Conservation (phyloP, 2,797 vertebrate genomes). For the Poeciliopsis gracilis region DNA sequence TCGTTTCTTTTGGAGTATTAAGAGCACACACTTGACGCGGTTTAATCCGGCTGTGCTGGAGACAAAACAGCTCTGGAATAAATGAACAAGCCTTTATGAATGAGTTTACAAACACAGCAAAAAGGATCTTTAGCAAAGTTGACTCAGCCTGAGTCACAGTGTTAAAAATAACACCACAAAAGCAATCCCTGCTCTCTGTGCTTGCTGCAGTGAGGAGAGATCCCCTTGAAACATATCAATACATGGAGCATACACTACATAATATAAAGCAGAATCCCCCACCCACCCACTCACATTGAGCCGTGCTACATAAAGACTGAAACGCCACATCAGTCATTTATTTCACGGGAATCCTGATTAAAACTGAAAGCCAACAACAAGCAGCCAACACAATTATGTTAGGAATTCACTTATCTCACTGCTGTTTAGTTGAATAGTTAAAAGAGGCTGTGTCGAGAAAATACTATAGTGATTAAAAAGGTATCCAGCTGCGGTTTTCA, state of each 20-base stretch:
- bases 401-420: conserved; percentile 40
- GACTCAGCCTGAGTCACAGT: conserved; percentile 68
- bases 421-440: conserved; percentile 16
- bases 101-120: conserved; percentile 55
- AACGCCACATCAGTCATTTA: conserved; percentile 15
- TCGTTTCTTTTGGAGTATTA: conserved; percentile 24
- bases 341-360: conserved; percentile 27
- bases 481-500: conserved; percentile 13
- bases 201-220: conserved; percentile 19
- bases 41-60: conserved; percentile 9
- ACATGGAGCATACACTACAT: background rate
- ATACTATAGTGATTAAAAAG: conserved; percentile 18
- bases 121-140: conserved; percentile 62
- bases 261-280: conserved; percentile 5
- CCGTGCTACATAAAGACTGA: conserved; percentile 17
- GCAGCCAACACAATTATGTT: conserved; percentile 38
- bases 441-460: conserved; percentile 11
- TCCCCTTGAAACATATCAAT: conserved; percentile 30
- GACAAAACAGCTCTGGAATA: conserved; percentile 25
- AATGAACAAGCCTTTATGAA: conserved; percentile 58
- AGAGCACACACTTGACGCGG: conserved; percentile 8
- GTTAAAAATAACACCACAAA: conserved; percentile 67
- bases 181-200: conserved; percentile 48
- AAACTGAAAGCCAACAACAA: conserved; percentile 22
- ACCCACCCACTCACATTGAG: conserved; percentile 6